Base-by-base conservation (phyloP, 35 echinoderm and acorn worm genomes). In the Strongylocentrotus purpuratus region DNA sequence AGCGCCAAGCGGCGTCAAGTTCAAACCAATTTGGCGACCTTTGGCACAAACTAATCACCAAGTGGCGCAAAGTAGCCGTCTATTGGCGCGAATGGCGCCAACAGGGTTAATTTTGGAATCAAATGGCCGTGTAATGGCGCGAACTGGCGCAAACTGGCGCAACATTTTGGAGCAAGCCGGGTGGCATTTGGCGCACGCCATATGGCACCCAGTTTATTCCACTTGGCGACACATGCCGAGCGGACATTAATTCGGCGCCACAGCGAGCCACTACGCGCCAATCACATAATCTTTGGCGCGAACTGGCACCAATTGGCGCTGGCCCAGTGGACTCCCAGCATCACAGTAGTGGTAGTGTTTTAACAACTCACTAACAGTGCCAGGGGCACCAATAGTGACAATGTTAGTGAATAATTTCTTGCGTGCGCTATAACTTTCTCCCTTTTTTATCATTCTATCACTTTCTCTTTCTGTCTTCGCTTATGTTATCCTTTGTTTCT, bases 161-260 rank as follows among this genome's bases (percentile, higher is more conserved):
- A 92, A 32, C 90, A 92, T 31, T 92, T 92, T 92, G 33, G 47
- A 93, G 91, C 91, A 93, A 93, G 47, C 35, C 46, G 47, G 91
- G 91, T 93, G 91, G 91, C 91, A 93, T 93, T 93, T 93, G 91
- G 91, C 91, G 91, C 91, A 50, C 91, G 91, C 91, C 91, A 93
- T 93, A 94, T 94, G 47, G 31, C 94, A 94, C 60, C 48, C 60
- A 94, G 48, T 92, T 61, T 94, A 94, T 61, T 94, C 25, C 60
- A 55, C 60, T 94, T 61, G 91, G 91, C 33, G 91, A 93, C 91
- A 93, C 85, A 86, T 86, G 85, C 85, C 85, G 85, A 86, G 85
- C 85, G 85, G 32, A 86, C 85, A 86, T 86, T 86, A 86, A 86
- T 86, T 86, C 85, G 85, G 85, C 85, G 85, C 85, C 85, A 86